Evolutionary conservation across 2,888 invertebrate species (phyloP).

Genomic region (Ichneumoninae sp.): DNA sequence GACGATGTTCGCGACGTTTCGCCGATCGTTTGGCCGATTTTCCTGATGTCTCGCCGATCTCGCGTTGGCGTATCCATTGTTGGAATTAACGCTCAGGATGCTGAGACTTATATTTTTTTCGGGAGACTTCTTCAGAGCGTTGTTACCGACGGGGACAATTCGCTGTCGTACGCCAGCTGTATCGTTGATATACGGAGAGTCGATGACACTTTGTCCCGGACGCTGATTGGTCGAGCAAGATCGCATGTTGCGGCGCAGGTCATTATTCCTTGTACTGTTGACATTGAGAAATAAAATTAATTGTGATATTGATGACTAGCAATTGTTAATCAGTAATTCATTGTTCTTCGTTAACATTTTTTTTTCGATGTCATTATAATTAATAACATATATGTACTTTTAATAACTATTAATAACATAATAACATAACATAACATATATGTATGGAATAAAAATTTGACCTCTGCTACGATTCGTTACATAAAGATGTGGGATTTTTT

Average conservation of each 20-base stretch:
- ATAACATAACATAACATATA: no score
- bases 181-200: constrained; percentile 80
- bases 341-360: no score
- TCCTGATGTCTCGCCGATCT: constrained; percentile 14
- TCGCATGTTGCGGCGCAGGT: constrained; percentile 75
- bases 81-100: constrained; percentile 29
- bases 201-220: constrained; percentile 68
- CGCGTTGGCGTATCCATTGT: constrained; percentile 20
- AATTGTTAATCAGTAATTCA: no score
- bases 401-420: no score
- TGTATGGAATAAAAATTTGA: no score
- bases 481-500: no score
- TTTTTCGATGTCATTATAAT: no score
- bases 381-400: no score
- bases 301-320: neutral
- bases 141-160: constrained; percentile 36
- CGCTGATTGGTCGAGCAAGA: constrained; percentile 64
- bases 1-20: constrained; percentile 6
- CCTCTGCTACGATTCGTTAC: no score
- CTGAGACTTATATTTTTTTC: constrained; percentile 13
- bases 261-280: constrained; percentile 83
- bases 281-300: constrained; percentile 2
- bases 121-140: constrained; percentile 29
- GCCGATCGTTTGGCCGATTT: constrained; percentile 28
- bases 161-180: constrained; percentile 77